Evolutionary conservation across 2,888 invertebrate species (phyloP), one percentile per base, ranked within the genome.

Genomic region (Agrypnus murinus): DNA sequence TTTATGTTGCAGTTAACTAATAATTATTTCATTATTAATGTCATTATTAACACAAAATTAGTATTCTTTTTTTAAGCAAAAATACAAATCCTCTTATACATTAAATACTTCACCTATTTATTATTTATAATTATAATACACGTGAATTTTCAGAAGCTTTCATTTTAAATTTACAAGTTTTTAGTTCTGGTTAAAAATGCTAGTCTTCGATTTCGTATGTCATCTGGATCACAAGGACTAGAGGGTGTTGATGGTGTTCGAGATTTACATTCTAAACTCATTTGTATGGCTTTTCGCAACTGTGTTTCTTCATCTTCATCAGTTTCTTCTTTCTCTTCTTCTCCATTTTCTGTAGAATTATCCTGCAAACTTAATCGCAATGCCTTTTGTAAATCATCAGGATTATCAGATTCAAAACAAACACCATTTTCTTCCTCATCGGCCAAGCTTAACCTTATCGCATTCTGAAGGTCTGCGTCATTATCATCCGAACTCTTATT

Each of bases 401-500:
- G 53, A 38, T 31, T 64, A 32, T 66, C 62, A 8, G 45, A 40
- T 10, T 40, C 58, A 19, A 15, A 55, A 43, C 53, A 55, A n/a
- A n/a, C n/a, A 10, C 76, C 9, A 25, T 32, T 19, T 72, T 80
- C 70, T 8, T 78, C 74, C 9, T 81, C 84, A 36, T 85, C 85
- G 66, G 84, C 82, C 69, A 89, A 82, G 79, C 89, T 89, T 65
- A 89, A 79, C 64, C 86, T 82, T 17, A 89, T 80, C 1, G 89
- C 89, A 59, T 84, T 85, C 75, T 88, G 86, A 14, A 89, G 78
- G 69, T 88, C 86, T 0, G 85, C 82, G 67, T 87, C 86, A 48
- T 86, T 86, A 48, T 87, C 86, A 25, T 82, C 64, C 3, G 68
- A 60, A 43, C 43, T 64, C 48, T 36, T 62, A 9, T 57, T 53